Evolutionary conservation across 2,113 vertebrate genomes (phyloP), one percentile per base, ranked within the genome.

Genomic region (Xiphophorus maculatus): DNA sequence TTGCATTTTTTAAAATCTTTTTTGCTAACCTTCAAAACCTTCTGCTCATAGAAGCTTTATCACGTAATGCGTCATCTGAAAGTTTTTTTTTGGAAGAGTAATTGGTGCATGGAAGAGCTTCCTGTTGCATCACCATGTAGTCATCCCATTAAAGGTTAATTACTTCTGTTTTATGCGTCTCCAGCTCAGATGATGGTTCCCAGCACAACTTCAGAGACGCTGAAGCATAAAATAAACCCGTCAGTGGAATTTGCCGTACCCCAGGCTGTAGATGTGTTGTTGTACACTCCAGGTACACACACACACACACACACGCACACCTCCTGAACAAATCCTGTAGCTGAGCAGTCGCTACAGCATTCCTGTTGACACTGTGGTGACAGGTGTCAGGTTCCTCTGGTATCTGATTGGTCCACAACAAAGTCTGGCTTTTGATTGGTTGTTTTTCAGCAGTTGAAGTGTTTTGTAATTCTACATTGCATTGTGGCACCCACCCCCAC

Each of bases 151-250:
- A 65, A 71, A 32, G 27, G 5, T 42, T 51, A 63, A 5, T 69
- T 65, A 27, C 17, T 15, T 72, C 35, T 15, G 69, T 72, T 54
- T 80, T 83, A 27, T 78, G 35, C 35, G 58, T 80, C 60, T 84
- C 6, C 28, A 99, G 97, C 95, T 87, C 96, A 95, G 3, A 94
- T 95, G 95, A 96, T 95, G 84, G 93, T 99, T 28, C 96, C 98
- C 6, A 97, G 95, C 92, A 97, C 96, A 0, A 99, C 98, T 3
- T 90, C 95, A 1, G 98, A 99, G 78, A 97, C 96, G 0, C 91
- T 99, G 73, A 98, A 97, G 67, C 98, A 99, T 91, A 98, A 97
- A 86, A 99, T 99, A 32, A 99, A 97, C 81, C 98, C 98, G 2
- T 98, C 96, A 0, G 93, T 96, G 32, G 97, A 95, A 32, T 96